Evolutionary conservation across 2,797 vertebrate species (phyloP).

Genomic region (Myripristis jacobus): DNA sequence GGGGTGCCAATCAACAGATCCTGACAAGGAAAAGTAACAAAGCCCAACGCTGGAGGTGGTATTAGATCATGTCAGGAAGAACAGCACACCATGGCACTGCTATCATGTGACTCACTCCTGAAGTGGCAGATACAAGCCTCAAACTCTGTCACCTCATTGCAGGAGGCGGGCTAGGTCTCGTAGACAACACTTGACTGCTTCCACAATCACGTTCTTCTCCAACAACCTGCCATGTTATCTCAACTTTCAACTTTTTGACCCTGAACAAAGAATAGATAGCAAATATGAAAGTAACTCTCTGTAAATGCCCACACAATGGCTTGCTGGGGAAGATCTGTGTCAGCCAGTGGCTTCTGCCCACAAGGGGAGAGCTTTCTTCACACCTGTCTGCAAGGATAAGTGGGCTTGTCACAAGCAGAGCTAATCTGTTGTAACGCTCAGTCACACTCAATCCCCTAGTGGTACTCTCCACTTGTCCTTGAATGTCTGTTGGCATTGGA

Average conservation of each 20-base stretch:
- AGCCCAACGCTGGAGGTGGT: slow-evolving; percentile 50
- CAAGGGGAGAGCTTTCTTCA: slow-evolving; percentile 82
- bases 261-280: slow-evolving; percentile 65
- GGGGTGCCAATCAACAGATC: slow-evolving; percentile 79
- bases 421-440: slow-evolving; percentile 86
- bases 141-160: slow-evolving; percentile 45
- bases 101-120: slow-evolving; percentile 51
- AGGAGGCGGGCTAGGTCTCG: slow-evolving; percentile 37
- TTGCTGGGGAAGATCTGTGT: slow-evolving; percentile 64
- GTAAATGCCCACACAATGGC: slow-evolving; percentile 46
- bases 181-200: slow-evolving; percentile 47
- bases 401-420: slow-evolving; percentile 80
- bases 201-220: slow-evolving; percentile 38
- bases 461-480: slow-evolving; percentile 78
- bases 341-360: slow-evolving; percentile 78
- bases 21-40: slow-evolving; percentile 70
- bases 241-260: slow-evolving; percentile 68
- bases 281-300: slow-evolving; percentile 71
- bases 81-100: slow-evolving; percentile 40
- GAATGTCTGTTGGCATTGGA: slow-evolving; percentile 76
- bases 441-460: slow-evolving; percentile 82
- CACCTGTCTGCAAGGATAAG: slow-evolving; percentile 86
- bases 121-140: slow-evolving; percentile 25
- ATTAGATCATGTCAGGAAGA: slow-evolving; percentile 63
- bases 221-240: slow-evolving; percentile 58